Conservation (phyloP, 1,140 invertebrate genomes). For the Theocolax elegans region DNA sequence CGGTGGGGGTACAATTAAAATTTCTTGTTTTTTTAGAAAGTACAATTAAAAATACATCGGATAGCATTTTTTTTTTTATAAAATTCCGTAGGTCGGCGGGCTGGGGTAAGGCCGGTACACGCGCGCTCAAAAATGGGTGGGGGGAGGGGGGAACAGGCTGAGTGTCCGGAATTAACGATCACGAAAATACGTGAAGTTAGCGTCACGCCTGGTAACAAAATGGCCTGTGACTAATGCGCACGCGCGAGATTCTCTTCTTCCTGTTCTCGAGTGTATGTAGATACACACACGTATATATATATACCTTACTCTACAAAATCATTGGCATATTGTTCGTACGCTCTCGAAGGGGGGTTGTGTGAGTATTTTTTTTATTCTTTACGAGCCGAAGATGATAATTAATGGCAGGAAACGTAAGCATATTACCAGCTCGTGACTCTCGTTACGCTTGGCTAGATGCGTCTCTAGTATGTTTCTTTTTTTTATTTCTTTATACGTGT, state of each 20-base stretch:
- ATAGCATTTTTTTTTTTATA: too few species aligned
- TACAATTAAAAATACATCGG: too few species aligned
- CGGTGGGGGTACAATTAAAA: too few species aligned
- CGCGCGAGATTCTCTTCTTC: too few species aligned
- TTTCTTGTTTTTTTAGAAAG: too few species aligned
- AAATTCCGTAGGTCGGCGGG: too few species aligned
- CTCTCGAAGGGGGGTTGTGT: too few species aligned
- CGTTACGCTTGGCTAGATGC: constrained; percentile 38
- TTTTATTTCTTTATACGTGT: constrained; percentile 6
- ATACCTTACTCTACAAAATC: constrained; percentile 52
- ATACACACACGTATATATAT: too few species aligned
- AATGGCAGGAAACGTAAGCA: constrained; percentile 53
- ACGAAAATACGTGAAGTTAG: constrained; percentile 54
- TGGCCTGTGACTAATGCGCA: constrained; percentile 65
- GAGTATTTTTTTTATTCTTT: constrained; percentile 31
- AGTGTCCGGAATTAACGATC: constrained; percentile 60
- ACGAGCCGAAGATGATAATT: constrained; percentile 50
- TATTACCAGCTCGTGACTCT: constrained; percentile 36
- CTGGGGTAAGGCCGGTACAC: constrained; percentile 51
- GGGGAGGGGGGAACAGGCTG: constrained; percentile 16
- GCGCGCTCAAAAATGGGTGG: constrained; percentile 48
- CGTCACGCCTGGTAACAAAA: constrained; percentile 66
- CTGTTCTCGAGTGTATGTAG: constrained; percentile 40
- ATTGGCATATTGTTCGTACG: constrained; percentile 60
- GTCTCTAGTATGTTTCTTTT: constrained; percentile 19